Base-by-base conservation (phyloP, 2,797 vertebrate species). In the Gobio occitaniae region DNA sequence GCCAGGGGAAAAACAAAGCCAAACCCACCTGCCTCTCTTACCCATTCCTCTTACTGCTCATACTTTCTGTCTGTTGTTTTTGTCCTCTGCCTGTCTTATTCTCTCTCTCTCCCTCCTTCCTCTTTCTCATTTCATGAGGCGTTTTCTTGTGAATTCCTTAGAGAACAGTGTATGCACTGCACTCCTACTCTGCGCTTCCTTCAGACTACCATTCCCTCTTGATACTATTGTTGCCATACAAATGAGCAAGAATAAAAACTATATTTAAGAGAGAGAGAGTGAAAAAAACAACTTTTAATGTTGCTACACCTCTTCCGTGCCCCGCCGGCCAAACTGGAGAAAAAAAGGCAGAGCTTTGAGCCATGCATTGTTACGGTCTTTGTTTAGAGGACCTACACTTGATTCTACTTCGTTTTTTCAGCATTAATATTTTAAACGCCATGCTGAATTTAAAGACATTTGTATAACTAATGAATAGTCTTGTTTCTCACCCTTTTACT, bases 111-210 rank as follows among this genome's bases (percentile, higher is more conserved):
- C 87, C 86, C 84, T 90, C 89, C 81, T 90, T 89, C 90, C 36
- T 47, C 70, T 11, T 88, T 91, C 84, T 0, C 90, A 70, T 92
- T 77, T 41, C 21, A 68, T 84, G 77, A 74, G 44, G 32, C 52
- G 29, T 87, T 82, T 78, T 65, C 38, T 59, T 95, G 93, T 94
- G 92, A 92, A 94, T 95, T 94, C 94, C 94, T 95, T 95, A 94
- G 93, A 83, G 86, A 84, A 87, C 75, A 75, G 52, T 69, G 82
- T 65, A 47, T 82, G 65, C 75, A 63, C n/a, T 83, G 65, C 82
- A 68, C 47, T 85, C 44, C 66, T 70, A 88, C 91, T 91, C 90
- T 94, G 92, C 92, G 90, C 91, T 93, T 84, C 48, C 50, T 66
- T 86, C 19, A 63, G 78, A 44, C 69, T 54, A 66, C 56, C 81